Evolutionary conservation across 2,888 invertebrate genomes (phyloP), one percentile per base, ranked within the genome.

Genomic region (Palloptera scutellata): DNA sequence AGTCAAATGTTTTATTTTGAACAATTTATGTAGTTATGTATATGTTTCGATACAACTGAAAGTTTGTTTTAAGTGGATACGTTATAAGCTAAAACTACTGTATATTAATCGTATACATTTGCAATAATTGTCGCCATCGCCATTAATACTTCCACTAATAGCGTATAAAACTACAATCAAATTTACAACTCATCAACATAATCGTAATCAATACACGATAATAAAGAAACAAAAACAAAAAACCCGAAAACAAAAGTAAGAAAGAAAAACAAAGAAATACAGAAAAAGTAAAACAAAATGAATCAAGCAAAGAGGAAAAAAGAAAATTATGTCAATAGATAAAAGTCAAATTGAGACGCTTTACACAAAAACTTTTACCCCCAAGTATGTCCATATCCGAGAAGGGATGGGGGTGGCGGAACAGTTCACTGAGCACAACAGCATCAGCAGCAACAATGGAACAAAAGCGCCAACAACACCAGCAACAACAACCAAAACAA

Each of bases 401-500:
- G 1, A 15, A 15, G 48, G 30, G 48, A 30, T 13, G 15, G n/a
- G n/a, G 40, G 20, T 17, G 30, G 5, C 48, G 13, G 30, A 48
- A 40, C 5, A 30, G 42, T 48, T 11, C 42, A 52, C 15, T 17
- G 48, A 40, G 57, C 6, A 20, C 51, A 64, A 13, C 43, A 30
- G 13, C 42, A 64, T 41, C 54, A 51, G 53, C 59, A 41, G 45
- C 55, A 63, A 40, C 42, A 63, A 15, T 19, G 51, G 13, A 17
- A 17, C 41, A 41, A 15, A 19, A 17, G 52, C 41, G 52, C 10
- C 54, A 61, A 51, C 58, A 59, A 43, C 17, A 65, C 30, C 19
- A 64, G 12, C 55, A 54, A 53, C 63, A 63, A 48, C 15, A 59
- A 59, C 43, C 51, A 66, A 41, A 61, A 61, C 15, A 62, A 52